A percentile compares a stretch with the other conserved stretches of the same genome.
Conservation (phyloP, 2,888 invertebrate genomes). For the Rhabditoides inermis region DNA sequence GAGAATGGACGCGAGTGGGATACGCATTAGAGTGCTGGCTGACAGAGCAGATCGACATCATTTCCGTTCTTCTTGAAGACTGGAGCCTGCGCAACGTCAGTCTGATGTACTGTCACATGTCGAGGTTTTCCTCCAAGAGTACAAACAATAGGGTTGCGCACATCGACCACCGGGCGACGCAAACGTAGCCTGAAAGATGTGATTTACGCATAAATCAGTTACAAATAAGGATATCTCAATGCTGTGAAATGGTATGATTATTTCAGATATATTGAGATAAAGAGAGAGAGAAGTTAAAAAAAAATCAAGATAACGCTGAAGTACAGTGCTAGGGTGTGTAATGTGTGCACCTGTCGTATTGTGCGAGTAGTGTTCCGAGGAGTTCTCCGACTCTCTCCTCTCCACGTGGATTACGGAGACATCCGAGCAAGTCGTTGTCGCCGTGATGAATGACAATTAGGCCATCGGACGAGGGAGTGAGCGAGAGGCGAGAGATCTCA, state of each 20-base stretch:
- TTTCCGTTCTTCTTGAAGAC: slow-evolving; percentile 42
- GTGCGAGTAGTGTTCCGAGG: slow-evolving; percentile 53
- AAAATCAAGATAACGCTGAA: not conserved
- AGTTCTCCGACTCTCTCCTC: slow-evolving; percentile 56
- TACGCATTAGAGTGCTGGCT: too few species aligned
- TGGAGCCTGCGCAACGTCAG: slow-evolving; percentile 21
- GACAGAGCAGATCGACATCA: slow-evolving; percentile 40
- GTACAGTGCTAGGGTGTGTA: not conserved
- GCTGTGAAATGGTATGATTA: not conserved
- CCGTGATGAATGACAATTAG: slow-evolving; percentile 55
- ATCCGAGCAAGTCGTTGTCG: slow-evolving; percentile 56
- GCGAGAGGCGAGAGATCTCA: slow-evolving; percentile 53
- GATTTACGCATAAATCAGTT: slow-evolving; percentile 29
- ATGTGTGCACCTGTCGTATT: slow-evolving; percentile 48
- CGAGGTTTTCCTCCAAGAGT: slow-evolving; percentile 54
- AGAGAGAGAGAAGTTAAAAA: not conserved
- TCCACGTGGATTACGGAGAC: slow-evolving; percentile 45
- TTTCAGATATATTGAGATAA: not conserved
- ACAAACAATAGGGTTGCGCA: slow-evolving; percentile 52
- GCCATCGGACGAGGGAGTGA: slow-evolving; percentile 54
- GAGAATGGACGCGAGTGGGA: too few species aligned
- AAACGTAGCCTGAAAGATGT: slow-evolving; percentile 20
- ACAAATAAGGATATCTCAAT: not conserved
- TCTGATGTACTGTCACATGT: slow-evolving; percentile 39
- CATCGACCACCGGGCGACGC: slow-evolving; percentile 44